Percentiles rank a stretch among this genome's conserved stretches.
phyloP scores from a whole-genome alignment of 2,113 vertebrate species.

The Rhegmatorhina hoffmannsi region DNA sequence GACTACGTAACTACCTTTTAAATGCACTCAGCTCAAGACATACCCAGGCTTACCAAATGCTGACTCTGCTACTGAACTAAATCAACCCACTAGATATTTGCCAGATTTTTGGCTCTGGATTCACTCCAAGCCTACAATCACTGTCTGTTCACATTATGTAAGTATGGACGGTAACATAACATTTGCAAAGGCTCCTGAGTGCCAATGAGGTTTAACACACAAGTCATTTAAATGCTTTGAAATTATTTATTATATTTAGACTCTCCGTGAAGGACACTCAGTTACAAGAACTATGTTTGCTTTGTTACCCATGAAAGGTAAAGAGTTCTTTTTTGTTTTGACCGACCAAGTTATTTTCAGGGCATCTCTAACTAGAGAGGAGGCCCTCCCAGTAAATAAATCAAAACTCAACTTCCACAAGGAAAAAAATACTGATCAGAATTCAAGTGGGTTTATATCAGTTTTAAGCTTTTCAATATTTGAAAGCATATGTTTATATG shows the following conservation, averaged over 20 bases:
- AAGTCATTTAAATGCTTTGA: not conserved
- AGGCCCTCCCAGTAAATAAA: not conserved
- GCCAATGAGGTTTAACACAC: not conserved
- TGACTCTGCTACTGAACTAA: not conserved
- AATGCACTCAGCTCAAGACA: not conserved
- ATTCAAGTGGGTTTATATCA: not conserved
- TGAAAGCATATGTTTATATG: not conserved
- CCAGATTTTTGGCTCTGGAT: not conserved
- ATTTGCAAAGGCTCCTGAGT: not conserved
- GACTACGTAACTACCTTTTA: not conserved
- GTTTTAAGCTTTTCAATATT: not conserved
- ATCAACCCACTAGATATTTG: not conserved
- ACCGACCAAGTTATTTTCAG: fast-evolving
- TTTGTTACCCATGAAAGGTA: not conserved
- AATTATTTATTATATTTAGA: not conserved
- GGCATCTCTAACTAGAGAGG: not conserved
- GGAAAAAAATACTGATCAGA: not conserved
- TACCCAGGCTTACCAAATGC: not conserved
- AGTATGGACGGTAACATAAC: not conserved
- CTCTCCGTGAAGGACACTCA: not conserved
- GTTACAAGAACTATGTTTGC: not conserved
- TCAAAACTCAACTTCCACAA: not conserved
- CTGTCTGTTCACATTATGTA: not conserved
- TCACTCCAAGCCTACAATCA: not conserved
- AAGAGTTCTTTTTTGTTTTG: not conserved